Evolutionary conservation across 2,113 vertebrate species (phyloP).

Genomic region (Cephalophus harveyi): DNA sequence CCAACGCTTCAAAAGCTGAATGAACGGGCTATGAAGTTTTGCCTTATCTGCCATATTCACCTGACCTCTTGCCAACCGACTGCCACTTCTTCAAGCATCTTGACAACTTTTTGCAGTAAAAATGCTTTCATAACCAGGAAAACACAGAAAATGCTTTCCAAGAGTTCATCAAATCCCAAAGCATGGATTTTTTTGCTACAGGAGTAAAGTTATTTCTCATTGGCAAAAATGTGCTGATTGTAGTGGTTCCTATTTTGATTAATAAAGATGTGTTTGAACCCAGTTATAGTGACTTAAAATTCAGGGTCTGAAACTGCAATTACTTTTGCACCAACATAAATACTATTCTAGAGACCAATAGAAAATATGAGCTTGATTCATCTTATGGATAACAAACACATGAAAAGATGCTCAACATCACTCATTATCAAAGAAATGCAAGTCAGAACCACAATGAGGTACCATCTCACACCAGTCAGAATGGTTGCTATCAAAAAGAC

Average conservation of each 20-base stretch:
- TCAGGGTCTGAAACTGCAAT: not conserved
- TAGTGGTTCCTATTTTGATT: not conserved
- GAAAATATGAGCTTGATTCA: not conserved
- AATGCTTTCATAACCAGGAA: not conserved
- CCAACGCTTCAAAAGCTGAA: not conserved
- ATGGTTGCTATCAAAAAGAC: not conserved
- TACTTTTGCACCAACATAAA: not conserved
- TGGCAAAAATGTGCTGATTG: not conserved
- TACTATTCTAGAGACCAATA: not conserved
- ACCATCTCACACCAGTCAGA: not conserved
- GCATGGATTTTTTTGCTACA: not conserved
- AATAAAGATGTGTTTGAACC: not conserved
- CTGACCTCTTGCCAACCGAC: not conserved
- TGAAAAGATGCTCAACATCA: not conserved
- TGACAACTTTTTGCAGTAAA: not conserved
- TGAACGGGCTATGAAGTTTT: not conserved
- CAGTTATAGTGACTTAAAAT: not conserved
- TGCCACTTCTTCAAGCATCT: not conserved
- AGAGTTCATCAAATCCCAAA: not conserved
- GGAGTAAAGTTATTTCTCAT: not conserved
- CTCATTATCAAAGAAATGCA: not conserved
- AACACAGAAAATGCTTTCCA: not conserved
- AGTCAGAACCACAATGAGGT: not conserved
- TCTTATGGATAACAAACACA: not conserved
- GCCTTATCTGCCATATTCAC: not conserved